Evolutionary conservation across 64 coral and sea anemone genomes (phyloP).

Genomic region (Actinia tenebrosa): DNA sequence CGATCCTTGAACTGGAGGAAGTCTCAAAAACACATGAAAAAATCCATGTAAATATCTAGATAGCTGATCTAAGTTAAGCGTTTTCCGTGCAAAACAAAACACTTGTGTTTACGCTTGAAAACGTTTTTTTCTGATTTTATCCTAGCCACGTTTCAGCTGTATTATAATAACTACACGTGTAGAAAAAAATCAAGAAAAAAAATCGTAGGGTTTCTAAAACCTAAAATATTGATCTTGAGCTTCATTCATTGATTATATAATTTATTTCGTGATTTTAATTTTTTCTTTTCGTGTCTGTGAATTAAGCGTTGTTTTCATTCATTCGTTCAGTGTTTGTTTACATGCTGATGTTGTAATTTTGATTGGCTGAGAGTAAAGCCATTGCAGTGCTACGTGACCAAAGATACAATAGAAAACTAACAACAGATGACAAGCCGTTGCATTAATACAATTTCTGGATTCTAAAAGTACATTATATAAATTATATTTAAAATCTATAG

Average conservation of each 20-base stretch:
- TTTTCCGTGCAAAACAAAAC: background rate
- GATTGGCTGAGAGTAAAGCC: background rate
- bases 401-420: background rate
- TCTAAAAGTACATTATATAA: background rate
- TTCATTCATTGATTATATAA: background rate
- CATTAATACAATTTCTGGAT: background rate
- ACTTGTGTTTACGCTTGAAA: background rate
- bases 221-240: background rate
- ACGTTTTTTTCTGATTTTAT: background rate
- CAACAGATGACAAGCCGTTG: background rate
- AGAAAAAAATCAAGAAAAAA: background rate
- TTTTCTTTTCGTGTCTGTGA: background rate
- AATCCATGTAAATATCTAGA: background rate
- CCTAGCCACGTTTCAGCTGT: background rate
- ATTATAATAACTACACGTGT: background rate
- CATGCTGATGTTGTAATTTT: background rate
- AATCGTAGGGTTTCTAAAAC: background rate
- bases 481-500: background rate
- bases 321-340: background rate
- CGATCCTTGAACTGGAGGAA: background rate
- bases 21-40: background rate
- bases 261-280: background rate
- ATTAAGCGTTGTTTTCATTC: background rate
- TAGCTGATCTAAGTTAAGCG: background rate
- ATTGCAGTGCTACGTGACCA: constrained; percentile 1